phyloP scores from a whole-genome alignment of 2,888 invertebrate genomes.

The Netelia fuscicornis region DNA sequence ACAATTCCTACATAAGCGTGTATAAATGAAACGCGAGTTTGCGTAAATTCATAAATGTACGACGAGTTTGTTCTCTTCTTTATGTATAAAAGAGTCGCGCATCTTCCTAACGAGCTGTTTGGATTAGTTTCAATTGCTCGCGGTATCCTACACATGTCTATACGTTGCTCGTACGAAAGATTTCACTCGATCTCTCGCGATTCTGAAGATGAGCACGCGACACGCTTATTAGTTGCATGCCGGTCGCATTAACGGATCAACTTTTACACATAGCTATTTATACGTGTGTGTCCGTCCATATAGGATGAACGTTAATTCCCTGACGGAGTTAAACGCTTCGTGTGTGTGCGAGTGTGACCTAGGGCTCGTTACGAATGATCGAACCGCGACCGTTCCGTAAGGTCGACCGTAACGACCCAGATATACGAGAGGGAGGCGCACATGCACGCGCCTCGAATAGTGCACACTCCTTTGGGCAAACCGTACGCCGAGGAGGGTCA shows the following conservation, averaged over 20 bases:
- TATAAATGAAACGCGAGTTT: neutral
- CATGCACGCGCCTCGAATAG: constrained; percentile 61
- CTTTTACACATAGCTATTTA: neutral
- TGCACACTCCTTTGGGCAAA: constrained; percentile 61
- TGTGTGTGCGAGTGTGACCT: constrained; percentile 47
- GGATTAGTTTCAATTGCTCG: constrained; percentile 55
- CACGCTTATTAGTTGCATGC: constrained; percentile 61
- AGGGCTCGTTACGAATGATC: constrained; percentile 74
- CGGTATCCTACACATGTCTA: neutral
- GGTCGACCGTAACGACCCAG: constrained; percentile 75
- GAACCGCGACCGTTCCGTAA: constrained; percentile 76
- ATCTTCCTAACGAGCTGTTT: constrained; percentile 51
- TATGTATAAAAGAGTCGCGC: constrained; percentile 35
- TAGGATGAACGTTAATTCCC: neutral
- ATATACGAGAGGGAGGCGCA: constrained; percentile 56
- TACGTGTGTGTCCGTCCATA: neutral
- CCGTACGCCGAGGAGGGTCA: constrained; percentile 42
- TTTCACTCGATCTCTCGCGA: constrained; percentile 63
- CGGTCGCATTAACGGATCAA: constrained; percentile 33
- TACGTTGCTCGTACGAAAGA: constrained; percentile 21
- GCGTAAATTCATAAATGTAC: constrained; percentile 37
- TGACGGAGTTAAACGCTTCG: neutral
- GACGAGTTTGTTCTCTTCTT: constrained; percentile 1
- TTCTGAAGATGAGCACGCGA: constrained; percentile 60
- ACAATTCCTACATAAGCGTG: neutral